Conservation (phyloP, 2,113 vertebrate species). For the Notothenia coriiceps region DNA sequence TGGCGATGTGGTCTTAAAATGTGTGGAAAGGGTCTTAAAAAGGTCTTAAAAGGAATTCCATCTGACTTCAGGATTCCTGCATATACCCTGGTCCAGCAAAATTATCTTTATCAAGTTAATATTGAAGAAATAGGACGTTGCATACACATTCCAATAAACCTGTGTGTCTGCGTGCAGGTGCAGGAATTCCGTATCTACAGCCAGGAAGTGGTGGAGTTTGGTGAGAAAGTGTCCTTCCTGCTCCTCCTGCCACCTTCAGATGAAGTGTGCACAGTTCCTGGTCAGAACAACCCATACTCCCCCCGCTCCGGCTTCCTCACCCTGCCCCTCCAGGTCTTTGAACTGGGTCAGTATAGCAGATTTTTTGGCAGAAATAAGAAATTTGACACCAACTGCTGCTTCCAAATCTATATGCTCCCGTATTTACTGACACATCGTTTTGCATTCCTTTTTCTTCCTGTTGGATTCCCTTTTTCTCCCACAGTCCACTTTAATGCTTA, state of each 20-base stretch:
- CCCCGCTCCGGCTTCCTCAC: constrained; percentile 90
- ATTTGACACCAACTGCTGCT: background rate
- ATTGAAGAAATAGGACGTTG: background rate
- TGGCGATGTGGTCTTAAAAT: too few relatives aligned
- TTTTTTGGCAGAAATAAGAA: background rate
- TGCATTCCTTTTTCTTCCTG: background rate
- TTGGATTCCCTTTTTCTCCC: constrained; percentile 14
- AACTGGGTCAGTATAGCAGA: constrained; percentile 85
- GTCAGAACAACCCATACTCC: constrained; percentile 90
- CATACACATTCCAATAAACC: background rate
- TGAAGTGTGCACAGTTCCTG: constrained; percentile 90
- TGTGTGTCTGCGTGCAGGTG: constrained; percentile 77
- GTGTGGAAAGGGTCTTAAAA: too few relatives aligned
- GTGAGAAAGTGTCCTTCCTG: constrained; percentile 90
- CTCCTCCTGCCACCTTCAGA: constrained; percentile 91
- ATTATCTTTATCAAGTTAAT: background rate
- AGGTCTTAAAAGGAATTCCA: too few relatives aligned
- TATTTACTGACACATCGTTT: background rate
- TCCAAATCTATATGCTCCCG: background rate
- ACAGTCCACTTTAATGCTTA: constrained; percentile 92
- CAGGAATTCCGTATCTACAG: constrained; percentile 93
- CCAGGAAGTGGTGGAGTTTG: constrained; percentile 92
- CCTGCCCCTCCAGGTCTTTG: constrained; percentile 92
- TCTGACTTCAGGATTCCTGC: too few relatives aligned
- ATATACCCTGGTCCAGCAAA: background rate